These are phyloP conservation scores for Periphyllus acericola DNA, from an alignment of 2,888 invertebrate species.

Conservation along the genomic window DNA sequence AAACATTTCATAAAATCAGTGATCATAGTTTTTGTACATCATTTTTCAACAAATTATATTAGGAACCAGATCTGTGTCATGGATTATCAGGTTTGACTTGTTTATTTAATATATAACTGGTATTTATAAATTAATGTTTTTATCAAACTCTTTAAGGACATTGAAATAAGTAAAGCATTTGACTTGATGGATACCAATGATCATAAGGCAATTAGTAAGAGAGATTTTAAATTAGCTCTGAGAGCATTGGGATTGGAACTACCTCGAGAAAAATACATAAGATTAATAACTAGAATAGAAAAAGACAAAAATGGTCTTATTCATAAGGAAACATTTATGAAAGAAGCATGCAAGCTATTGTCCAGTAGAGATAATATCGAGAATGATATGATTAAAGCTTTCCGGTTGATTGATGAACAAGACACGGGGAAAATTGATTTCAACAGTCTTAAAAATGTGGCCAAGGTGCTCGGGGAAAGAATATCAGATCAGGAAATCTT, in stretches of 20 bases:
- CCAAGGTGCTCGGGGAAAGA: neutral
- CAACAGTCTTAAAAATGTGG: slow-evolving; percentile 34
- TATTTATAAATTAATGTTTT: neutral
- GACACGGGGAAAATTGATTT: slow-evolving; percentile 54
- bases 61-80: neutral
- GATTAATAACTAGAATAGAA: slow-evolving; percentile 24
- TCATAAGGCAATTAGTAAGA: neutral
- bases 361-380: slow-evolving; percentile 13
- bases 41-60: neutral
- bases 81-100: neutral
- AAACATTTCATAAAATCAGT: neutral
- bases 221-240: slow-evolving; percentile 42
- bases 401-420: slow-evolving; percentile 38
- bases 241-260: slow-evolving; percentile 42
- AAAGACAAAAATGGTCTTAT: slow-evolving; percentile 8
- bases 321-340: slow-evolving; percentile 24
- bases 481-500: slow-evolving; percentile 34
- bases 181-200: slow-evolving; percentile 21
- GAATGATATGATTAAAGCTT: slow-evolving; percentile 45
- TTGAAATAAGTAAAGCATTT: slow-evolving; percentile 50
- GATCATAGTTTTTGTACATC: neutral
- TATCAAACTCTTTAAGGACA: slow-evolving; percentile 8
- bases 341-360: slow-evolving; percentile 21
- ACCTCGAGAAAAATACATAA: slow-evolving; percentile 32
- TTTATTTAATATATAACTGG: neutral